Evolutionary conservation across 2,113 vertebrate species (phyloP).

Genomic region (Erinaceus europaeus): DNA sequence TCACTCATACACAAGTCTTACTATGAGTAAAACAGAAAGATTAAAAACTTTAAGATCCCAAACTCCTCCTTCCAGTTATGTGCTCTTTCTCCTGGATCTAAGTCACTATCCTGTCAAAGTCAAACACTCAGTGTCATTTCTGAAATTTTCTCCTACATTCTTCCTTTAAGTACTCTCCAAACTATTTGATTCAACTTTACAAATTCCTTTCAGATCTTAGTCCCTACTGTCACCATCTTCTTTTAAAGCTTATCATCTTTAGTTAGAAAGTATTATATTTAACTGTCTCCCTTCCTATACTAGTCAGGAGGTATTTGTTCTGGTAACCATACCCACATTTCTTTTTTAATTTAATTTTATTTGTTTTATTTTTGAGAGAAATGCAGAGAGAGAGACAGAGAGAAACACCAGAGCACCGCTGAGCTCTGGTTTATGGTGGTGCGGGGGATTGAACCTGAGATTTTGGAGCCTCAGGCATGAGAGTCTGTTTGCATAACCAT

Average conservation of each 20-base stretch:
- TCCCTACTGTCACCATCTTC: not conserved
- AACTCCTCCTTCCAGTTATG: not conserved
- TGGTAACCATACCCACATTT: not conserved
- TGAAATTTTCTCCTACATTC: not conserved
- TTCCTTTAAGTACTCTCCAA: not conserved
- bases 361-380: too few species aligned
- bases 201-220: not conserved
- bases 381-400: too few species aligned
- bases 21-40: not conserved
- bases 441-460: too few species aligned
- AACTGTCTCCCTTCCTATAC: not conserved
- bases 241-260: not conserved
- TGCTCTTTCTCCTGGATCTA: not conserved
- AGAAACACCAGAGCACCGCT: too few species aligned
- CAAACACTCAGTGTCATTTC: not conserved
- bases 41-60: not conserved
- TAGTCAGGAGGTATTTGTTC: not conserved
- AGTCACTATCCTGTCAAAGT: not conserved
- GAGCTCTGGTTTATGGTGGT: too few species aligned
- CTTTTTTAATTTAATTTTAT: too few species aligned
- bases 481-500: too few species aligned
- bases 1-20: not conserved
- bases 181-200: not conserved
- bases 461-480: too few species aligned
- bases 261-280: not conserved